Base-by-base conservation (phyloP, 2,113 vertebrate genomes). In the Neomonachus schauinslandi region DNA sequence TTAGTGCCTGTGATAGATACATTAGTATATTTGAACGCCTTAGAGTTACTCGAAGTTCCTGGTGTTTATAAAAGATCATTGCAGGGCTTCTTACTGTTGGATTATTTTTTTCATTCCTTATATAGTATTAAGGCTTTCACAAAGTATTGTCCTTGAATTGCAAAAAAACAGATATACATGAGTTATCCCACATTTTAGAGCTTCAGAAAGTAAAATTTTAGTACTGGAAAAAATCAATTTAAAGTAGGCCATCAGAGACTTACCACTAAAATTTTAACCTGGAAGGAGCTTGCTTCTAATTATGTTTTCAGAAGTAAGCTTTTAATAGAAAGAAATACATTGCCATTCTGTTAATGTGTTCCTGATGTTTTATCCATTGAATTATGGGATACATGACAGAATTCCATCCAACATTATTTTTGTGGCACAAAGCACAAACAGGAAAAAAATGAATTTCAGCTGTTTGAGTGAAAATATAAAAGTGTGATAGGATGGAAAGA, bases 381-480 rank as follows among this genome's bases (percentile, higher is more conserved):
- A 79, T 98, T 98, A 46, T 5, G 61, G 97, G 97, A 98, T 97
- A 94, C 59, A 98, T 92, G 97, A 89, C 98, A 98, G 96, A 95
- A 98, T 98, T 98, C 95, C 96, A 97, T 98, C 97, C 85, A 98
- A 96, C 96, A 93, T 97, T 97, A 98, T 98, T 98, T 98, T 97
- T 96, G 96, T 98, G 98, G 97, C 89, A 95, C 89, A 97, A 97
- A 98, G 97, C 80, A 97, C 96, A 98, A 98, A 98, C 95, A 98
- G 97, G 88, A 98, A 97, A 98, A 97, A 98, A 98, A 99, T 99
- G 95, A 98, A 36, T 97, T 97, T 98, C 98, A 98, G 98, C 98
- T 98, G 98, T 97, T 98, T 96, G 96, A 98, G 89, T 98, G 95
- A 95, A 98, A 98, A 98, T 98, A 79, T 97, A 91, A 93, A 98